Evolutionary conservation across 2,797 vertebrate genomes (phyloP).

Genomic region (Huso huso): DNA sequence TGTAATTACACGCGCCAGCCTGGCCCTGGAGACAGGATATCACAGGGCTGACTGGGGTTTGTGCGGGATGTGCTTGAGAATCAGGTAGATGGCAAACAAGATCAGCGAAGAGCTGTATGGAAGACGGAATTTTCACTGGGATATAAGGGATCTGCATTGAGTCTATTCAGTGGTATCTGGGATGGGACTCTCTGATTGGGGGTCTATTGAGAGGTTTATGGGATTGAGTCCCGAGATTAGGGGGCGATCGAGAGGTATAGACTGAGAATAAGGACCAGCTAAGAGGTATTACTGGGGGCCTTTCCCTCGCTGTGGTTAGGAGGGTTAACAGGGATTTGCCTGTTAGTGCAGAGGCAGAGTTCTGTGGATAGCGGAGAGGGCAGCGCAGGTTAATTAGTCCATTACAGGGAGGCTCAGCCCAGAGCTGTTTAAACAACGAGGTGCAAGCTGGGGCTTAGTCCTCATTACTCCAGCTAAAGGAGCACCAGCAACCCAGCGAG

Average conservation of each 20-base stretch:
- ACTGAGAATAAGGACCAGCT: background rate
- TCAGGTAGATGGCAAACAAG: too few relatives aligned
- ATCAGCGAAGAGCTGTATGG: too few relatives aligned
- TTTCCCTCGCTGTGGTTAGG: background rate
- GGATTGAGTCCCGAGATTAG: background rate
- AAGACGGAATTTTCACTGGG: background rate
- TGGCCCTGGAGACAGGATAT: too few relatives aligned
- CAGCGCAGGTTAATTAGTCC: slow-evolving; percentile 93
- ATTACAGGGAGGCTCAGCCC: slow-evolving; percentile 86
- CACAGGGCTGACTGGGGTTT: too few relatives aligned
- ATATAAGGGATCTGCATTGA: background rate
- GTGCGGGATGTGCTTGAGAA: too few relatives aligned
- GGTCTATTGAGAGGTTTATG: background rate
- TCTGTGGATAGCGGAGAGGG: slow-evolving; percentile 36
- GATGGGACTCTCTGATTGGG: background rate
- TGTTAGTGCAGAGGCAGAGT: slow-evolving; percentile 27
- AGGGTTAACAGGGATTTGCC: slow-evolving; percentile 15
- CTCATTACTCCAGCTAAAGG: slow-evolving; percentile 98
- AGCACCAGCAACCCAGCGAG: slow-evolving; percentile 74
- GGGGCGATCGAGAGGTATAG: slow-evolving; percentile 23
- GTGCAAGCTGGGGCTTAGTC: slow-evolving; percentile 89
- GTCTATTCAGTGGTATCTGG: background rate
- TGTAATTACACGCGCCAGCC: too few relatives aligned
- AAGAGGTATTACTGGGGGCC: background rate
- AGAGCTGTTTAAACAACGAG: slow-evolving; percentile 77